Conservation (phyloP, 2,888 invertebrate genomes). For the Mamestra brassicae region DNA sequence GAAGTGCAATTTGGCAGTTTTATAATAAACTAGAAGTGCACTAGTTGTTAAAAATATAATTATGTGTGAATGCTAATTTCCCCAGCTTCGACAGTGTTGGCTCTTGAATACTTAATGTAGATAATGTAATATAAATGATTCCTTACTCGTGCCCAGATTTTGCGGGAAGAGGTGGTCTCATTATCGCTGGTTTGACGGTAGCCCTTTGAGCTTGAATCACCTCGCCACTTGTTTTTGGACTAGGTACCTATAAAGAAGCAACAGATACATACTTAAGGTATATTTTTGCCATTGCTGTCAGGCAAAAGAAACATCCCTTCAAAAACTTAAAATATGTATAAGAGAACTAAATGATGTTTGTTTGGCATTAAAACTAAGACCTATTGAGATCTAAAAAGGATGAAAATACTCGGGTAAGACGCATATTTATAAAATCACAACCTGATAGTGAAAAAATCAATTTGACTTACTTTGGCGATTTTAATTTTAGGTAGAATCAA, state of each 20-base stretch:
- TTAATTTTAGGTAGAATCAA: too few species aligned
- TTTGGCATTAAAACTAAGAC: too few species aligned
- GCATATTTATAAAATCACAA: too few species aligned
- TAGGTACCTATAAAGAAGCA: constrained; percentile 75
- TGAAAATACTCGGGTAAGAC: too few species aligned
- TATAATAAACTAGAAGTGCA: neutral
- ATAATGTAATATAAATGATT: neutral
- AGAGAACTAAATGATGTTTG: too few species aligned
- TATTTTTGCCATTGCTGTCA: too few species aligned
- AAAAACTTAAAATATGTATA: neutral
- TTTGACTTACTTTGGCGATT: too few species aligned
- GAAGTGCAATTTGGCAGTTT: neutral
- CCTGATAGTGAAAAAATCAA: too few species aligned
- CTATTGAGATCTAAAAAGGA: too few species aligned
- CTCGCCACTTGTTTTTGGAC: constrained; percentile 85
- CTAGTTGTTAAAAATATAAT: neutral
- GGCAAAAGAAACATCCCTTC: too few species aligned
- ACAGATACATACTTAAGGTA: neutral
- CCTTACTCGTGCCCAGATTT: constrained; percentile 82
- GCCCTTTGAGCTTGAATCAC: constrained; percentile 79
- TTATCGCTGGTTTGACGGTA: constrained; percentile 74
- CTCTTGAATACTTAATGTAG: too few species aligned
- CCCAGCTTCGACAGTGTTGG: neutral
- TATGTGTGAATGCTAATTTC: neutral
- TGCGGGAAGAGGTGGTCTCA: constrained; percentile 82